Conservation (phyloP, 2,797 vertebrate genomes). For the Florisuga fusca region DNA sequence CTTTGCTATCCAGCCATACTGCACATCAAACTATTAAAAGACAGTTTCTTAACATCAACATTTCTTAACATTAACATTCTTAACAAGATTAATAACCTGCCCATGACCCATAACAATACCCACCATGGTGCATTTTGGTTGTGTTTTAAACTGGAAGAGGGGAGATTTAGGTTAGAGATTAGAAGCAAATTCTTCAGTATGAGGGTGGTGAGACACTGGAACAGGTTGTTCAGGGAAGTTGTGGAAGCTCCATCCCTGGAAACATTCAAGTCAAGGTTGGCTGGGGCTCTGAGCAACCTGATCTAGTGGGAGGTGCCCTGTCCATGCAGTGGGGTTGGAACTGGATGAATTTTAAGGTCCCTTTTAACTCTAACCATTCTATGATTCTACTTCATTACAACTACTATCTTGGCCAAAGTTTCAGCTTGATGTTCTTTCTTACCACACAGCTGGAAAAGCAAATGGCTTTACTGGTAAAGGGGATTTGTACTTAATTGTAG, state of each 20-base stretch:
- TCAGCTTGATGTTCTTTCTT: neutral
- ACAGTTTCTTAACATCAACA: neutral
- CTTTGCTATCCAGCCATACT: neutral
- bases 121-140: fast-evolving
- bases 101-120: neutral
- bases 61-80: neutral
- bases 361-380: too few species aligned
- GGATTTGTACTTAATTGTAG: neutral
- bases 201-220: too few species aligned
- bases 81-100: neutral
- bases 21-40: neutral
- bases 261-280: too few species aligned
- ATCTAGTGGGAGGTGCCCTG: too few species aligned
- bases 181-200: too few species aligned
- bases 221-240: too few species aligned
- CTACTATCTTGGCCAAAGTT: neutral
- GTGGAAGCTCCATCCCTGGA: too few species aligned
- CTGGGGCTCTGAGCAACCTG: too few species aligned
- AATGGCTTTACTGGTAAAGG: neutral
- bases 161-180: too few species aligned
- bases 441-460: neutral
- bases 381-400: neutral
- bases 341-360: too few species aligned
- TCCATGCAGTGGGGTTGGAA: too few species aligned
- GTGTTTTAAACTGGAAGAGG: too few species aligned